Evolutionary conservation across 2,113 vertebrate genomes (phyloP).

Genomic region (Otolemur garnettii): DNA sequence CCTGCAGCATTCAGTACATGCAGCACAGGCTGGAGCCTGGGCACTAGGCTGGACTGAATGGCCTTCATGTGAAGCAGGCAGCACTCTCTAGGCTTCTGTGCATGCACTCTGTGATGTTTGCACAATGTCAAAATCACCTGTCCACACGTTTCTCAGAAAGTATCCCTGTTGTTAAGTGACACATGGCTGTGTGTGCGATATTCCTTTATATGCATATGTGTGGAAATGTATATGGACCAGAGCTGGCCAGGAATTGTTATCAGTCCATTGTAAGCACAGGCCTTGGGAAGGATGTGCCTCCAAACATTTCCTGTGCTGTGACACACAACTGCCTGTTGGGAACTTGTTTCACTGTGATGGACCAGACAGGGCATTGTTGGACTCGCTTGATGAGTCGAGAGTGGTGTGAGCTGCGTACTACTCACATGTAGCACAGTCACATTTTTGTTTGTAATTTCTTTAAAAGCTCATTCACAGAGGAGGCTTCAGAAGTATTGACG

Average conservation of each 20-base stretch:
- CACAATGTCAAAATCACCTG: background rate
- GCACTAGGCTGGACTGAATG: background rate
- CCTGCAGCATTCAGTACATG: background rate
- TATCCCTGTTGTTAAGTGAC: background rate
- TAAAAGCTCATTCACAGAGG: background rate
- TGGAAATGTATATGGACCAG: background rate
- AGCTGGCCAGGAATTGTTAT: background rate
- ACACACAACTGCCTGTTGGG: background rate
- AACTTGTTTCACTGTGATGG: background rate
- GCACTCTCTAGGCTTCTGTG: background rate
- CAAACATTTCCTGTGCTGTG: background rate
- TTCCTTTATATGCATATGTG: background rate
- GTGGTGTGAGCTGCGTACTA: background rate
- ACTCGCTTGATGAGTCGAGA: background rate
- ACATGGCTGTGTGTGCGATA: background rate
- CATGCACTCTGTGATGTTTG: background rate
- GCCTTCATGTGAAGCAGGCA: background rate
- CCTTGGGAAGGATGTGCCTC: background rate
- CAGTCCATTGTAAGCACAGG: fast-evolving
- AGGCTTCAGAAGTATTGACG: background rate
- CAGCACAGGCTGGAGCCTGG: background rate
- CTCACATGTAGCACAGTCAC: background rate
- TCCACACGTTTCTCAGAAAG: background rate
- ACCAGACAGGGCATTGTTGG: fast-evolving
- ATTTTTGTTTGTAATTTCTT: background rate